These are phyloP conservation scores for Drosophila quadrilineata DNA, from an alignment of 1,140 invertebrate genomes.

Conservation along the genomic window DNA sequence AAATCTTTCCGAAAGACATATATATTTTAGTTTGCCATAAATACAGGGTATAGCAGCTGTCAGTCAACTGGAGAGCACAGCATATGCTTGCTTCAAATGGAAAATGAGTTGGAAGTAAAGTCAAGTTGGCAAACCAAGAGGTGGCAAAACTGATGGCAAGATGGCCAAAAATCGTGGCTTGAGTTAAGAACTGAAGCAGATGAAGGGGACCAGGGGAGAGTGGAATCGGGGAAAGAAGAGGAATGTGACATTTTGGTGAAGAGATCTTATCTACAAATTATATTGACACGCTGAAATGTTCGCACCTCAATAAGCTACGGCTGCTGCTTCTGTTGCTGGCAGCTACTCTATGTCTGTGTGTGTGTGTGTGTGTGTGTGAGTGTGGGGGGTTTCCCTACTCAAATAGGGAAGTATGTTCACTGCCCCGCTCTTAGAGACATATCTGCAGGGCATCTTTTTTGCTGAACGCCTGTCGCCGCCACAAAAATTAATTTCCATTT, in stretches of 20 bases:
- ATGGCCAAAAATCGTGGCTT: neutral
- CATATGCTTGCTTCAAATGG: no score
- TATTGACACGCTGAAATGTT: constrained; percentile 64
- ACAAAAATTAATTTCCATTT: constrained; percentile 75
- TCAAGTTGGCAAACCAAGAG: constrained; percentile 27
- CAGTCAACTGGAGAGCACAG: no score
- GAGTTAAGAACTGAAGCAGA: neutral
- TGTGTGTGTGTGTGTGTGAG: constrained; percentile 1
- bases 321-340: no score
- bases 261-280: constrained; percentile 65
- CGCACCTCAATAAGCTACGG: constrained; percentile 38
- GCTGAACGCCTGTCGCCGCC: constrained; percentile 22
- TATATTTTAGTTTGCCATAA: no score
- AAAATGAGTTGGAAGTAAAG: no score
- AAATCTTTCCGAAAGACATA: no score
- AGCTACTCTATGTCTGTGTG: neutral
- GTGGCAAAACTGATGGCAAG: no score
- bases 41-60: no score
- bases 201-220: neutral
- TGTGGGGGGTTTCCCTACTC: constrained; percentile 21
- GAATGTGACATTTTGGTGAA: neutral
- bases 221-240: neutral
- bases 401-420: neutral
- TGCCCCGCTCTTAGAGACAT: neutral
- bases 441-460: neutral